These are phyloP conservation scores for Podilymbus podiceps DNA, from an alignment of 2,113 vertebrate genomes.

Conservation along the genomic window DNA sequence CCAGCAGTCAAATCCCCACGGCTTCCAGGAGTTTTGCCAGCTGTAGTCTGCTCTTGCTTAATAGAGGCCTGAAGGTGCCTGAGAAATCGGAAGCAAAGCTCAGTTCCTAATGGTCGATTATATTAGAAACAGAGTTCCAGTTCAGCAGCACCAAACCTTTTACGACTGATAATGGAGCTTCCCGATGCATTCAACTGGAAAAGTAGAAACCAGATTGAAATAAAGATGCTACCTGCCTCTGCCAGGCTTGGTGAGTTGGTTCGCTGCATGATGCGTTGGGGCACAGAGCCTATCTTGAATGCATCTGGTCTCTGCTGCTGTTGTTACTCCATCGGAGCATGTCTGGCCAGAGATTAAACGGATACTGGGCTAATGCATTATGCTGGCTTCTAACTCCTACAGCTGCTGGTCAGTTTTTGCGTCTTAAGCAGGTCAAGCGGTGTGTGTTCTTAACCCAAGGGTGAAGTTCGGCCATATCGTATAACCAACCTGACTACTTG, in stretches of 20 bases:
- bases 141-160: not conserved
- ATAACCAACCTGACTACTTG: not conserved
- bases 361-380: not conserved
- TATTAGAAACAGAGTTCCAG: constrained; percentile 7
- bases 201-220: constrained; percentile 36
- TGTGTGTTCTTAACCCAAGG: not conserved
- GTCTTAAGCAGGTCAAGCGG: not conserved
- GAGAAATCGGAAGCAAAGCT: not conserved
- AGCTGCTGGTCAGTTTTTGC: not conserved
- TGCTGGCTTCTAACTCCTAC: not conserved
- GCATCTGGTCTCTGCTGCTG: not conserved
- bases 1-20: not conserved
- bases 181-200: not conserved
- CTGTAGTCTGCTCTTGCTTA: not conserved
- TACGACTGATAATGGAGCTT: not conserved
- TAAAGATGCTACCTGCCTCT: constrained; percentile 10
- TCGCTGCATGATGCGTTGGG: not conserved
- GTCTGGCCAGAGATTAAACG: not conserved
- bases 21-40: not conserved
- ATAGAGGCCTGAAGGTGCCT: not conserved
- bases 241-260: not conserved
- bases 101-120: constrained; percentile 7
- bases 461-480: not conserved
- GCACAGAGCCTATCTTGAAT: not conserved
- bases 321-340: not conserved